These are phyloP conservation scores for Dreissena rostriformis DNA, from an alignment of 1,140 invertebrate genomes.

Conservation along the genomic window DNA sequence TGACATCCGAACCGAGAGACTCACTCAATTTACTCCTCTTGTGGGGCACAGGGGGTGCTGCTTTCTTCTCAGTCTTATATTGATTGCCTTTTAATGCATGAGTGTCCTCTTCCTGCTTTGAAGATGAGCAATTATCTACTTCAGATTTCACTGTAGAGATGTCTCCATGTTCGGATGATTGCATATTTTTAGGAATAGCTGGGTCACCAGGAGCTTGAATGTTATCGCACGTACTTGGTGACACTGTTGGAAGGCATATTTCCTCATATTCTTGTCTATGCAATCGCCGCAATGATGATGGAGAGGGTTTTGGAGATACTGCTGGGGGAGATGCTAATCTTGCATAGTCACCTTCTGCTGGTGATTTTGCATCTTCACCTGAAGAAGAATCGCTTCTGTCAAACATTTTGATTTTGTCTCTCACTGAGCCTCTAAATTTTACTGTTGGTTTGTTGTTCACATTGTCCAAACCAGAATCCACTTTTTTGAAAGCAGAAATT, in stretches of 20 bases:
- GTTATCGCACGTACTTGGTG: not conserved
- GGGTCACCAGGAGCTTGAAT: not conserved
- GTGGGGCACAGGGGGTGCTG: conserved; percentile 3
- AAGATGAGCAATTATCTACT: not conserved
- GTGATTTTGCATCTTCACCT: not conserved
- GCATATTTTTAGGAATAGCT: not conserved
- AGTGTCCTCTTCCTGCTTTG: conserved; percentile 32
- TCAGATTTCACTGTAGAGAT: too few relatives aligned
- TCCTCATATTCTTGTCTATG: conserved; percentile 36
- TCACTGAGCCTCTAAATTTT: conserved; percentile 17
- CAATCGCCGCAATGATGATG: not conserved
- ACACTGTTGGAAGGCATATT: conserved; percentile 28
- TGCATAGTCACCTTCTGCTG: conserved; percentile 40
- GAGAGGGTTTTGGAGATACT: conserved; percentile 38
- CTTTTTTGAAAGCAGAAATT: not conserved
- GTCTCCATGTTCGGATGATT: too few relatives aligned
- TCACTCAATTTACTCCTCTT: not conserved
- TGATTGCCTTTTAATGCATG: conserved; percentile 4
- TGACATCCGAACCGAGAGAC: not conserved
- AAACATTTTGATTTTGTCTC: conserved; percentile 45
- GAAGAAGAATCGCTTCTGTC: conserved; percentile 34
- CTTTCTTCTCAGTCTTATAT: conserved; percentile 1
- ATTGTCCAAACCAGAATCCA: not conserved
- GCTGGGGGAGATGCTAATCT: conserved; percentile 5
- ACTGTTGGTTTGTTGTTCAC: not conserved